Base-by-base conservation (phyloP, 2,797 vertebrate genomes). In the Melanotaenia pygmaea region DNA sequence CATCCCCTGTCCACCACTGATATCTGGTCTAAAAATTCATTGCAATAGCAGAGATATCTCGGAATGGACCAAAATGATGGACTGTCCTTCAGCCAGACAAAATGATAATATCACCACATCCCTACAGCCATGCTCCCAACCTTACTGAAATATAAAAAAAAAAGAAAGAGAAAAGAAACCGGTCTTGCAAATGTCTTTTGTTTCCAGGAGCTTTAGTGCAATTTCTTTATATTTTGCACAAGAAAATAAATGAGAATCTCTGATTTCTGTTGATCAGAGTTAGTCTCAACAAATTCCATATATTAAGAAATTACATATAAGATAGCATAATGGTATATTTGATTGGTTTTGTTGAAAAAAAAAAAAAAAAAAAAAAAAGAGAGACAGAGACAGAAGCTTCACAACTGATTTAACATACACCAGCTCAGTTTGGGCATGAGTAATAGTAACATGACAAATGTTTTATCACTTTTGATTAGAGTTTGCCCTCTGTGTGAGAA, bases 401-500 rank as follows among this genome's bases (percentile, higher is more conserved):
- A 14, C 6, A 5, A 2, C 51, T 28, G 6, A 14, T 26, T 14
- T 26, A 28, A 28, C 12, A 54, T 28, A 24, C 8, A 54, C 5
- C 3, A 28, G 24, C 51, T 54, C n/a, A 34, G 59, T 64, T 64
- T 56, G 6, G 32, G 13, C n/a, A 8, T 28, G n/a, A 67, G 53
- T 22, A 69, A 3, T 3, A 62, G 14, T 8, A 57, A 18, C 0
- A 1, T 26, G 5, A 34, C 47, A 6, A 14, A 67, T 67, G 30
- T 70, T 47, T 11, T 59, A 5, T 54, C 1, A 24, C 1, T 28
- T 51, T 20, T 50, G 53, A 58, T 64, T 8, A 37, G 64, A 16
- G 51, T 60, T 67, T 61, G 0, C 1, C 3, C 50, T 71, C 37
- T 64, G 5, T 61, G 8, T 64, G 22, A 32, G 12, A 79, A 72